Evolutionary conservation across 2,888 invertebrate genomes (phyloP).

Genomic region (Oasisia sp.): DNA sequence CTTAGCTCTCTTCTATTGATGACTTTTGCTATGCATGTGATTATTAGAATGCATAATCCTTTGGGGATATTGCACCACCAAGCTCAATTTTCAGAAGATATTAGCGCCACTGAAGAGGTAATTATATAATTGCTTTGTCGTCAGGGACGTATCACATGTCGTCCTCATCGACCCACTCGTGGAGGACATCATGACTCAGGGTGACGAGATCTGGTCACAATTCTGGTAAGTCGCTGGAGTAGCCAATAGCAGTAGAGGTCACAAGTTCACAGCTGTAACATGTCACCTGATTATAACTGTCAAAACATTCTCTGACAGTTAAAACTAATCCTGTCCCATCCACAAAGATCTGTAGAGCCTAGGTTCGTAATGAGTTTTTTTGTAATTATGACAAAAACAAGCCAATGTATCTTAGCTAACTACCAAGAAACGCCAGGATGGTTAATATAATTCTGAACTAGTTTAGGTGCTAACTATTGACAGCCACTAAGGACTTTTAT

Average conservation of each 20-base stretch:
- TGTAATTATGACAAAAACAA: background rate
- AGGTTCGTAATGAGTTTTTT: background rate
- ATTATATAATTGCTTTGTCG: background rate
- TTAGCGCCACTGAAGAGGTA: too few species aligned
- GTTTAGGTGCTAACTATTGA: too few species aligned
- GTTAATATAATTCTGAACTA: background rate
- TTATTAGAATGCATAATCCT: too few species aligned
- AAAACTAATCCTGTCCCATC: background rate
- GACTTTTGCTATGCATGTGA: too few species aligned
- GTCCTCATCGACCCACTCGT: constrained; percentile 62
- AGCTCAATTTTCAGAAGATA: too few species aligned
- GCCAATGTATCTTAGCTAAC: background rate
- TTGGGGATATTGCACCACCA: too few species aligned
- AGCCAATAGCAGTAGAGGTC: background rate
- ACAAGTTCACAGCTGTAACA: background rate
- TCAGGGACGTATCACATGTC: constrained; percentile 50
- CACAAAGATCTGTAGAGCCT: background rate
- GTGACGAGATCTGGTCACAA: constrained; percentile 55
- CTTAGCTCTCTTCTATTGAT: too few species aligned
- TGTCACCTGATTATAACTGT: background rate
- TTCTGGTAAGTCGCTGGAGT: constrained; percentile 52
- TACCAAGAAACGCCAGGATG: background rate
- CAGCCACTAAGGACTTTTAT: too few species aligned
- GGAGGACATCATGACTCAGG: constrained; percentile 57
- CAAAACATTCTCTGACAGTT: background rate